These are phyloP conservation scores for Agapornis roseicollis DNA, from an alignment of 2,113 vertebrate species.

Conservation along the genomic window DNA sequence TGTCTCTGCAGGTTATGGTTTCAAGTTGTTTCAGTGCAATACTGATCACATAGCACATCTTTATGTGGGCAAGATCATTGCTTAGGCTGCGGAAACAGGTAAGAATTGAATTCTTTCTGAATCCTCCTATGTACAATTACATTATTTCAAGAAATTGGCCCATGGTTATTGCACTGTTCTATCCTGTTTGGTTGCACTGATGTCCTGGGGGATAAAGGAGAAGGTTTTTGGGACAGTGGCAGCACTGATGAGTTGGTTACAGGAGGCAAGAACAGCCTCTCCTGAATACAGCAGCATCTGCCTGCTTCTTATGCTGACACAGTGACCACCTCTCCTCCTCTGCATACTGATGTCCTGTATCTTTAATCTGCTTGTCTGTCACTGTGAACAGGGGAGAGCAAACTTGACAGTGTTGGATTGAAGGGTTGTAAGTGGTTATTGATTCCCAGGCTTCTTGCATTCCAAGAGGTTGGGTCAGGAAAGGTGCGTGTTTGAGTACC, in stretches of 20 bases:
- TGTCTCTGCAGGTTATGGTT: neutral
- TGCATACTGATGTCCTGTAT: conserved; percentile 46
- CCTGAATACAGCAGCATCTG: neutral
- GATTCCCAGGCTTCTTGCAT: conserved; percentile 33
- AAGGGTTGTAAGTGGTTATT: conserved; percentile 67
- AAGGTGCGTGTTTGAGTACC: neutral
- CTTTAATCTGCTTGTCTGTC: conserved; percentile 47
- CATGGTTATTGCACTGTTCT: neutral
- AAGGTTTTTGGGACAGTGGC: neutral
- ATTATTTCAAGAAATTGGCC: neutral
- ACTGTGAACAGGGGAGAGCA: conserved; percentile 18
- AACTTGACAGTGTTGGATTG: conserved; percentile 59
- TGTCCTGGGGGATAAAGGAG: neutral
- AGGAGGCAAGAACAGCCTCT: neutral
- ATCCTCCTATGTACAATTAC: neutral
- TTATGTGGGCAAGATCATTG: neutral
- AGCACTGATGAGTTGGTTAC: neutral
- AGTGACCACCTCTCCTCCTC: neutral
- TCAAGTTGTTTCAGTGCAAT: neutral
- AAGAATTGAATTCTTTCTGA: neutral
- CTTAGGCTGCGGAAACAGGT: neutral
- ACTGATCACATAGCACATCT: neutral
- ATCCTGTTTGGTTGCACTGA: neutral
- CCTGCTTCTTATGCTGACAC: conserved; percentile 34
- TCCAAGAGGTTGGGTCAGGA: neutral